A percentile compares a stretch with the other conserved stretches of the same genome.
phyloP scores from a whole-genome alignment of 37 sponge, comb jelly and placozoan species.

The Theonella swinhoei region DNA sequence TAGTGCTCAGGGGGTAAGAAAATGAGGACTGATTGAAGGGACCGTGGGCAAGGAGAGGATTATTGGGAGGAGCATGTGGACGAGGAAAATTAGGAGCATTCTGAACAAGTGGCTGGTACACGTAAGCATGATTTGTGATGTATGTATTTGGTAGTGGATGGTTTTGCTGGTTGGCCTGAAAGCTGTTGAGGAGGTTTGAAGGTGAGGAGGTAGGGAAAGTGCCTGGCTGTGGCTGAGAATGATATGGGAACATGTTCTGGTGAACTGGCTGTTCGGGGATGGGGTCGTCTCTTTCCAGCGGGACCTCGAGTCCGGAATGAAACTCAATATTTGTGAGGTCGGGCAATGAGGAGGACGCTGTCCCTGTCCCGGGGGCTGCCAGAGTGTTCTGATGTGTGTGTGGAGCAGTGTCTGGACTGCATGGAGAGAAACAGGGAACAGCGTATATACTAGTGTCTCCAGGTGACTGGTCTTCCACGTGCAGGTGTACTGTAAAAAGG shows the following conservation, averaged over 20 bases:
- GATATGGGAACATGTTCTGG: background rate
- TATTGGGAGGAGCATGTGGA: background rate
- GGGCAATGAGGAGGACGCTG: conserved; percentile 64
- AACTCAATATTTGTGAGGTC: conserved; percentile 83
- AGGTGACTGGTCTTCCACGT: background rate
- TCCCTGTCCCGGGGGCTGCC: conserved; percentile 16
- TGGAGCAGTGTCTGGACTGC: background rate
- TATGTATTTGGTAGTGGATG: background rate
- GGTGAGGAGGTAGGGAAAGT: conserved; percentile 27
- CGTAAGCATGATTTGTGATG: background rate
- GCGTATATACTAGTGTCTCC: background rate
- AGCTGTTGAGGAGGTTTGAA: background rate
- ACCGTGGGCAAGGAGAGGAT: background rate
- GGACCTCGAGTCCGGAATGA: conserved; percentile 70
- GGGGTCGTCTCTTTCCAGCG: conserved; percentile 70
- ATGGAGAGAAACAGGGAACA: background rate
- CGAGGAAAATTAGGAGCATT: background rate
- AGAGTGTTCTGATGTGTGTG: background rate
- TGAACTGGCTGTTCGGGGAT: background rate
- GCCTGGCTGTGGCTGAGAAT: conserved; percentile 7
- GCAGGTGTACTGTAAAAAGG: background rate
- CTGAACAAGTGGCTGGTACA: background rate
- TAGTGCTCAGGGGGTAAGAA: background rate
- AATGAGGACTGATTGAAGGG: background rate
- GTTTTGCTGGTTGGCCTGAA: background rate